phyloP scores from a whole-genome alignment of 2,888 invertebrate genomes.

The Microchrysa polita region DNA sequence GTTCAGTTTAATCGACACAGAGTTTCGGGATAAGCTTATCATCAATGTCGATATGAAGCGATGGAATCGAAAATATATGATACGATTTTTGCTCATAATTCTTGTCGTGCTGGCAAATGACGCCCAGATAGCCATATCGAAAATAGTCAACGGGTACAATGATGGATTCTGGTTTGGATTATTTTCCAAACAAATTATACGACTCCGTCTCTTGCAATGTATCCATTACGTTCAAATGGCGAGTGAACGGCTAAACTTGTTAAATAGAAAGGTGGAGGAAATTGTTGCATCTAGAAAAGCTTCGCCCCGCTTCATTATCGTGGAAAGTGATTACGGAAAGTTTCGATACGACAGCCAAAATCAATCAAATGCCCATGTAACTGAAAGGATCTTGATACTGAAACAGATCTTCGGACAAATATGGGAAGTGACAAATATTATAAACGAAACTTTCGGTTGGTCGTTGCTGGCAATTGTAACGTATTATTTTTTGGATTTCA shows the following conservation, averaged over 20 bases:
- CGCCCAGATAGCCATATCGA: not conserved
- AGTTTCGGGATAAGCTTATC: slow-evolving; percentile 47
- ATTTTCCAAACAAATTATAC: slow-evolving; percentile 21
- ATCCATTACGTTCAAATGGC: slow-evolving; percentile 50
- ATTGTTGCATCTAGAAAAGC: slow-evolving; percentile 20
- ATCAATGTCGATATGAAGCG: slow-evolving; percentile 27
- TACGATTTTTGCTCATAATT: slow-evolving; percentile 10
- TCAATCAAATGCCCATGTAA: slow-evolving; percentile 16
- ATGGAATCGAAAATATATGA: slow-evolving; percentile 18
- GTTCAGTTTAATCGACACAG: slow-evolving; percentile 50
- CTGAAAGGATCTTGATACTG: slow-evolving; percentile 55
- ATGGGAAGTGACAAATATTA: slow-evolving; percentile 54
- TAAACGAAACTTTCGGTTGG: slow-evolving; percentile 61
- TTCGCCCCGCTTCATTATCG: slow-evolving; percentile 30
- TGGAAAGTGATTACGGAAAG: slow-evolving; percentile 34
- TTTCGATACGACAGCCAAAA: slow-evolving; percentile 17
- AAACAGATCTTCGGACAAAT: slow-evolving; percentile 58
- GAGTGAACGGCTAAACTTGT: slow-evolving; percentile 47
- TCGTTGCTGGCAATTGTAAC: slow-evolving; percentile 57
- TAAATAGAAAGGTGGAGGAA: slow-evolving; percentile 49
- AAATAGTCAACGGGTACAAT: not conserved
- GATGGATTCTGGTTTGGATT: slow-evolving; percentile 15
- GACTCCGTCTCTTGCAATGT: slow-evolving; percentile 56
- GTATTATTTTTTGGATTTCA: slow-evolving; percentile 59
- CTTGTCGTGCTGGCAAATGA: not conserved